These are phyloP conservation scores for Carapus acus DNA, from an alignment of 2,797 vertebrate species.

Conservation along the genomic window DNA sequence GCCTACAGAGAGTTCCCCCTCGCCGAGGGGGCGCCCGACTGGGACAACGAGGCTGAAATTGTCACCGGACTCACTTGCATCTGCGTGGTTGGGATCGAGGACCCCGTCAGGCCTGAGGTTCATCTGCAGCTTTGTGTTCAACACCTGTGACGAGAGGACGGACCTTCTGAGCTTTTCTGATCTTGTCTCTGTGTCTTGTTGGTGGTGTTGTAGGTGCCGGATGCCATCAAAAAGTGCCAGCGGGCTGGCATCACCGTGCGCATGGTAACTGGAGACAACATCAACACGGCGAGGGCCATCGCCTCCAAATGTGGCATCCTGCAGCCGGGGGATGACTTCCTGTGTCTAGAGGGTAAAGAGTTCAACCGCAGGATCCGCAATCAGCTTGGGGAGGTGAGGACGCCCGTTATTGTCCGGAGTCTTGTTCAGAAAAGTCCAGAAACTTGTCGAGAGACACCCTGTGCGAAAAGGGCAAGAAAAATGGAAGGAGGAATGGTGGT, in stretches of 20 bases:
- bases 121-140: no score
- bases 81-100: slow-evolving; percentile 94
- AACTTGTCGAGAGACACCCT: no score
- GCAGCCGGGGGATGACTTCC: slow-evolving; percentile 87
- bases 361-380: slow-evolving; percentile 93
- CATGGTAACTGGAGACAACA: slow-evolving; percentile 98
- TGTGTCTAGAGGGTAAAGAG: slow-evolving; percentile 93
- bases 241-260: slow-evolving; percentile 94
- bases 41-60: slow-evolving; percentile 88
- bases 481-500: no score
- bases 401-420: no score
- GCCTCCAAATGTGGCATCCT: slow-evolving; percentile 95
- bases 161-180: no score
- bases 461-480: no score
- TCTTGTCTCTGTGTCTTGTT: neutral
- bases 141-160: no score
- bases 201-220: slow-evolving; percentile 85
- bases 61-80: slow-evolving; percentile 87
- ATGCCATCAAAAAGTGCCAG: slow-evolving; percentile 95
- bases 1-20: slow-evolving; percentile 85
- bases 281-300: slow-evolving; percentile 93
- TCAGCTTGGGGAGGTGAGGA: slow-evolving; percentile 85
- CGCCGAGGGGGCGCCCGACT: slow-evolving; percentile 84
- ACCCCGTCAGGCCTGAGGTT: slow-evolving; percentile 95
- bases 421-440: no score